Evolutionary conservation across 2,888 invertebrate genomes (phyloP).

Genomic region (Xestia sexstrigata): DNA sequence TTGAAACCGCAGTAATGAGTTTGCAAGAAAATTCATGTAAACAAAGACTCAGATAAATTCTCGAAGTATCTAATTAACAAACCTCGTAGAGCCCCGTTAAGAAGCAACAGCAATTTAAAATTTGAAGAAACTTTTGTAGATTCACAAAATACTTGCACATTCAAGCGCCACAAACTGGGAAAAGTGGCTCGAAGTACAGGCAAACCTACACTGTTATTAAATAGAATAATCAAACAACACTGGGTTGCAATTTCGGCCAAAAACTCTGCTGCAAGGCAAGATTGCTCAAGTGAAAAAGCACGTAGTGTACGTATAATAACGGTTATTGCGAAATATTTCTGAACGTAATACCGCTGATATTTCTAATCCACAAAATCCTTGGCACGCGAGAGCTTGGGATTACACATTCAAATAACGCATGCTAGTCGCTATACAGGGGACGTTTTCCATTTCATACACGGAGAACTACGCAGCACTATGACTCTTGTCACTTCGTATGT

Average conservation of each 20-base stretch:
- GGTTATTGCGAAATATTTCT: constrained; percentile 72
- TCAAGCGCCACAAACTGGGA: constrained; percentile 38
- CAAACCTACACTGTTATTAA: constrained; percentile 55
- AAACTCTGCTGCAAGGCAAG: constrained; percentile 49
- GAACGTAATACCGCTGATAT: constrained; percentile 73
- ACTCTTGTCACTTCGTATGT: constrained; percentile 62
- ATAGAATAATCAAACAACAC: constrained; percentile 60
- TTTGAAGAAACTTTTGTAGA: constrained; percentile 38
- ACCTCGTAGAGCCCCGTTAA: constrained; percentile 21
- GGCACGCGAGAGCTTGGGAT: constrained; percentile 79
- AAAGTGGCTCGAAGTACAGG: constrained; percentile 46
- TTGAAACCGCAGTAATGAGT: background rate
- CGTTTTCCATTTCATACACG: constrained; percentile 73
- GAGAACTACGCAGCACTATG: constrained; percentile 63
- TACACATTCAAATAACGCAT: constrained; percentile 84
- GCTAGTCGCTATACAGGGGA: constrained; percentile 68
- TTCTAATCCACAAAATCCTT: constrained; percentile 83
- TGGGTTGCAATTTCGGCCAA: constrained; percentile 43
- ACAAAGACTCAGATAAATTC: background rate
- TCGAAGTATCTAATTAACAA: constrained; percentile 26
- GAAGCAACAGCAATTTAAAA: constrained; percentile 38
- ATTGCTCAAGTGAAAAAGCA: constrained; percentile 67
- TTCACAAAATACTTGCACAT: constrained; percentile 44
- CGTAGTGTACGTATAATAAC: constrained; percentile 67
- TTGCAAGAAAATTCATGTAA: background rate